Evolutionary conservation across 2,888 invertebrate genomes (phyloP).

Genomic region (Meliscaeva auricollis): DNA sequence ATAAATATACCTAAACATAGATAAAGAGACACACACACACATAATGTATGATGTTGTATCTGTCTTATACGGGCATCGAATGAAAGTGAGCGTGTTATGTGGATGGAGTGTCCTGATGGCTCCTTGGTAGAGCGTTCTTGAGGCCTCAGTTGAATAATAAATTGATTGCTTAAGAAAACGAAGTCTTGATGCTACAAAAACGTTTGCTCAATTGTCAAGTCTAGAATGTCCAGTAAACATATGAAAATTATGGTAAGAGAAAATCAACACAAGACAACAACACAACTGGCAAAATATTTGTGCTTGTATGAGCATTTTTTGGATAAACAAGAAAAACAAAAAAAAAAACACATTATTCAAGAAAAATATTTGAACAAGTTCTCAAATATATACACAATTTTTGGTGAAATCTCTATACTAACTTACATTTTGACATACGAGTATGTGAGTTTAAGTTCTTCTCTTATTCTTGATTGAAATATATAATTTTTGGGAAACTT

Average conservation of each 20-base stretch:
- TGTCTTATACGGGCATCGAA: not conserved
- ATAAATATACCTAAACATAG: conserved; percentile 21
- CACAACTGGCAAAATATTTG: conserved; percentile 52
- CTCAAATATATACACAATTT: too few relatives aligned
- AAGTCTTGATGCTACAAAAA: too few relatives aligned
- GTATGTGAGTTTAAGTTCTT: not conserved
- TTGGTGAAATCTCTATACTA: not conserved
- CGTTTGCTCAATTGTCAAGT: conserved; percentile 52
- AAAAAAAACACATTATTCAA: conserved; percentile 5
- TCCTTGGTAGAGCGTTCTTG: not conserved
- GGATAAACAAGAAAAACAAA: not conserved
- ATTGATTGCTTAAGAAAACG: conserved; percentile 66
- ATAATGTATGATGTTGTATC: too few relatives aligned
- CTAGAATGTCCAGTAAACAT: conserved; percentile 19
- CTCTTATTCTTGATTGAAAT: too few relatives aligned
- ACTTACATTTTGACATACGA: not conserved
- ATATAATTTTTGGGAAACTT: conserved; percentile 1
- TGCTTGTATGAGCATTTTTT: conserved; percentile 22
- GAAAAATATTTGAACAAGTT: conserved; percentile 14
- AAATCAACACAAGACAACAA: conserved; percentile 56
- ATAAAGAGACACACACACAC: not conserved
- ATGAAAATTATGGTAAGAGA: conserved; percentile 58
- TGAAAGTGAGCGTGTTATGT: too few relatives aligned
- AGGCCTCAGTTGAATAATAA: conserved; percentile 51
- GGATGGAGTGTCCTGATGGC: not conserved